These are phyloP conservation scores for Catamblyrhynchus diadema DNA, from an alignment of 2,797 vertebrate genomes.

Conservation along the genomic window DNA sequence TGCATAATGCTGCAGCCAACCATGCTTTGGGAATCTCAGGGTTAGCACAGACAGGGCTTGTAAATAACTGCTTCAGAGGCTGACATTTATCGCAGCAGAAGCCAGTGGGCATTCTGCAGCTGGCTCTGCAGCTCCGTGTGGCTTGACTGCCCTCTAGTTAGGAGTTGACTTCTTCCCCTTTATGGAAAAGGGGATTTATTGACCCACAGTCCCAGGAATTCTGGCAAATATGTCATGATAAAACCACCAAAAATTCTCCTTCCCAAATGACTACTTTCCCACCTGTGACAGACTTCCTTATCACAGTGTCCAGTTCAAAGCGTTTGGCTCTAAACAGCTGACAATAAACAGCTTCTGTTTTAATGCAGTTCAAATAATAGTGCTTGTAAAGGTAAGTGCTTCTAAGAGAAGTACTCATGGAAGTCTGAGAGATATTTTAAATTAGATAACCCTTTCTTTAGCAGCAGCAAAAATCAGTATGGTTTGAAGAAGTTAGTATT, in stretches of 20 bases:
- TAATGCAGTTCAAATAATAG: background rate
- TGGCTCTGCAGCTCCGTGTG: background rate
- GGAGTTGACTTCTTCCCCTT: background rate
- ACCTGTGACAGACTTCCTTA: background rate
- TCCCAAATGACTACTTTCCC: background rate
- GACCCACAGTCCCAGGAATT: background rate
- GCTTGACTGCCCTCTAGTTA: background rate
- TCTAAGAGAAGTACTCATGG: background rate
- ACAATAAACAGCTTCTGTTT: background rate
- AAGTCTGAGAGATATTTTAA: background rate
- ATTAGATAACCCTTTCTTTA: background rate
- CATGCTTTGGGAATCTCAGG: background rate
- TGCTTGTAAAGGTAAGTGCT: background rate
- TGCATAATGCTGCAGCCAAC: background rate
- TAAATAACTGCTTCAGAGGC: slow-evolving; percentile 24
- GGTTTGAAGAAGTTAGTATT: background rate
- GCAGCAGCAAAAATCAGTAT: background rate
- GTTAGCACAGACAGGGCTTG: background rate
- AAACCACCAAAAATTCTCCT: background rate
- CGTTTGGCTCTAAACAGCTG: background rate
- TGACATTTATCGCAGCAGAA: background rate
- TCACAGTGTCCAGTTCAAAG: background rate
- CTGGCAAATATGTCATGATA: background rate
- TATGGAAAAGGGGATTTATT: background rate
- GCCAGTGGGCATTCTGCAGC: background rate